Percentiles rank a stretch among this genome's conserved stretches.
Evolutionary conservation across 2,113 vertebrate genomes (phyloP).

Genomic region (Pao palembangensis): DNA sequence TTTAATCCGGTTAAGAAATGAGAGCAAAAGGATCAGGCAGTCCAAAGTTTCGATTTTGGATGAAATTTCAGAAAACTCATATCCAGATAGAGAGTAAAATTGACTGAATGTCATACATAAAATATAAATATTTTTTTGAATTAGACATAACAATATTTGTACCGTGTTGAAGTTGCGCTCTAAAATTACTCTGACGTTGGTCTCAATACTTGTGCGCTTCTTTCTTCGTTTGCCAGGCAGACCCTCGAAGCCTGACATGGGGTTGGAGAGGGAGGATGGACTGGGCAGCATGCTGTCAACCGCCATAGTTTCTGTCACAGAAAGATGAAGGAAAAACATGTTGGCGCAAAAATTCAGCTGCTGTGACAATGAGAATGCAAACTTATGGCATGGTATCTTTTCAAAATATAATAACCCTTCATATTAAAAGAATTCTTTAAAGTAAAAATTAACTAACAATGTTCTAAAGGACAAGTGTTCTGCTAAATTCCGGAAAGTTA

Average conservation of each 20-base stretch:
- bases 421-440: too few relatives aligned
- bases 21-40: too few relatives aligned
- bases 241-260: constrained; percentile 83
- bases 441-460: too few relatives aligned
- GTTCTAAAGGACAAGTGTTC: background rate
- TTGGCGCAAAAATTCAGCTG: background rate
- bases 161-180: constrained; percentile 89
- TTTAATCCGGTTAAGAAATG: background rate
- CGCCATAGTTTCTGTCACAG: constrained; percentile 84
- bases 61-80: too few relatives aligned
- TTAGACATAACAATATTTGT: background rate
- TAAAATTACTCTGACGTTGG: constrained; percentile 85
- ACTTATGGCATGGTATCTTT: too few relatives aligned
- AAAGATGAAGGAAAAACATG: background rate
- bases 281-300: constrained; percentile 88
- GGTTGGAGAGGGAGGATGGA: constrained; percentile 83
- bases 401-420: too few relatives aligned
- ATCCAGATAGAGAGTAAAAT: too few relatives aligned
- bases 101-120: too few relatives aligned
- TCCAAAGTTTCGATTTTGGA: too few relatives aligned
- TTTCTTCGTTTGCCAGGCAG: constrained; percentile 86
- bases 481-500: constrained; percentile 36
- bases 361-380: background rate
- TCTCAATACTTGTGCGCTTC: constrained; percentile 94
- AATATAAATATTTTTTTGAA: too few relatives aligned